Percentiles rank a stretch among this genome's conserved stretches.
Conservation (phyloP, 2,888 invertebrate species). For the Tetrapedia diversipes region DNA sequence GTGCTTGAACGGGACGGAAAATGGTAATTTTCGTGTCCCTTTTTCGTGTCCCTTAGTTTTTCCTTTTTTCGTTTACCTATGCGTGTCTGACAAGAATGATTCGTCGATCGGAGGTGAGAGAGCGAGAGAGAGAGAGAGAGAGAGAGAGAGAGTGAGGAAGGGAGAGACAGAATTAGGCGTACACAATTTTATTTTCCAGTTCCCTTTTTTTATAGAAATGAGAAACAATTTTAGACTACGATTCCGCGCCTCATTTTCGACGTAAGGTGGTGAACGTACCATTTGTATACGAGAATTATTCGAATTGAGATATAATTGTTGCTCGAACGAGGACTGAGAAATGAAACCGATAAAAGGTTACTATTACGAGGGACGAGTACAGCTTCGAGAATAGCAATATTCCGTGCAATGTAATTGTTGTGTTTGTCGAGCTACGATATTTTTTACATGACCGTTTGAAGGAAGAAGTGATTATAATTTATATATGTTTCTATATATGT, state of each 20-base stretch:
- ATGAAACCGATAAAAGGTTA: not conserved
- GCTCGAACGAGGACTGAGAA: slow-evolving; percentile 4
- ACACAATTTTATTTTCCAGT: no score
- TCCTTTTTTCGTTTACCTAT: not conserved
- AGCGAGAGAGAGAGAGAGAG: not conserved
- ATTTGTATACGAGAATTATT: slow-evolving; percentile 27
- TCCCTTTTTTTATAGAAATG: not conserved
- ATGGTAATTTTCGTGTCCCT: not conserved
- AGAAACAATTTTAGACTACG: not conserved
- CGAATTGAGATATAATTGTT: slow-evolving; percentile 5
- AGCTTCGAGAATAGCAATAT: slow-evolving; percentile 36
- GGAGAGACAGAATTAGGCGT: no score
- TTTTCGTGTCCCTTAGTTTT: not conserved
- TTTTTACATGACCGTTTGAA: slow-evolving; percentile 35
- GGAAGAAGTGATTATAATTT: slow-evolving; percentile 36
- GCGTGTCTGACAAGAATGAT: not conserved
- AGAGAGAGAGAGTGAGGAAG: no score
- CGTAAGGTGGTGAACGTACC: not conserved
- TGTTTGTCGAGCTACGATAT: slow-evolving; percentile 35
- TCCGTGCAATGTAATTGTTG: slow-evolving; percentile 59
- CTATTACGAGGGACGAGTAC: slow-evolving; percentile 3
- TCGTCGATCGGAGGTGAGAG: not conserved
- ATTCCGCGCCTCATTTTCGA: not conserved
- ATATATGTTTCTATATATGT: slow-evolving; percentile 19
- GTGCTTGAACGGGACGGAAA: not conserved